Evolutionary conservation across 2,113 vertebrate genomes (phyloP).

Genomic region (Heptranchias perlo): DNA sequence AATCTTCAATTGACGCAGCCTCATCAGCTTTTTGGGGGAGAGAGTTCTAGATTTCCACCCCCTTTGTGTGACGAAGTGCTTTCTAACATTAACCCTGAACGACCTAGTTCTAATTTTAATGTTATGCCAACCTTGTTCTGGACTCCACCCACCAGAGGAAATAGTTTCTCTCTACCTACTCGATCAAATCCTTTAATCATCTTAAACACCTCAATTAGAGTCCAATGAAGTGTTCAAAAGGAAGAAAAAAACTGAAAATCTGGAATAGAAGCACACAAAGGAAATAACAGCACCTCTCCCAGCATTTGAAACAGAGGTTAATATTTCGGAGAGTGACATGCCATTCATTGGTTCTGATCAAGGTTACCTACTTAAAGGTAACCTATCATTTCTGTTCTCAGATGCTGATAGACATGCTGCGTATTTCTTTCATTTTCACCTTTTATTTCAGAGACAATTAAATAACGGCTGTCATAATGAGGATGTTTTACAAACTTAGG

Average conservation of each 20-base stretch:
- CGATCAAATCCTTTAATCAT: too few relatives aligned
- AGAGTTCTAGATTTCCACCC: too few relatives aligned
- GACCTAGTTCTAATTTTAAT: too few relatives aligned
- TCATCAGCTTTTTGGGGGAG: too few relatives aligned
- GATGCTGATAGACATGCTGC: not conserved
- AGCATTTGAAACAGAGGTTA: not conserved
- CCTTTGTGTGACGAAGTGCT: too few relatives aligned
- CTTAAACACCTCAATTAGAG: too few relatives aligned
- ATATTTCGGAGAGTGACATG: not conserved
- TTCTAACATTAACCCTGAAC: too few relatives aligned
- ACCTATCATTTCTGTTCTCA: not conserved
- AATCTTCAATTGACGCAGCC: too few relatives aligned
- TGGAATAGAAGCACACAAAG: not conserved
- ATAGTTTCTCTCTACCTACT: too few relatives aligned
- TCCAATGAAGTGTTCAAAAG: not conserved
- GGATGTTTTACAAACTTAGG: not conserved
- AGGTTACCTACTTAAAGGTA: not conserved
- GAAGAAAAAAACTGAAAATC: not conserved
- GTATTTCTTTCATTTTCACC: not conserved
- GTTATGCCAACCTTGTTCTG: too few relatives aligned
- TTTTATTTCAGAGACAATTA: not conserved
- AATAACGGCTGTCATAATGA: not conserved
- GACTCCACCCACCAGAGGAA: too few relatives aligned
- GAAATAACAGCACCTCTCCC: not conserved
- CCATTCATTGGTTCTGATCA: not conserved